Conservation (phyloP, 2,888 invertebrate species). For the Teleiodes luculella region DNA sequence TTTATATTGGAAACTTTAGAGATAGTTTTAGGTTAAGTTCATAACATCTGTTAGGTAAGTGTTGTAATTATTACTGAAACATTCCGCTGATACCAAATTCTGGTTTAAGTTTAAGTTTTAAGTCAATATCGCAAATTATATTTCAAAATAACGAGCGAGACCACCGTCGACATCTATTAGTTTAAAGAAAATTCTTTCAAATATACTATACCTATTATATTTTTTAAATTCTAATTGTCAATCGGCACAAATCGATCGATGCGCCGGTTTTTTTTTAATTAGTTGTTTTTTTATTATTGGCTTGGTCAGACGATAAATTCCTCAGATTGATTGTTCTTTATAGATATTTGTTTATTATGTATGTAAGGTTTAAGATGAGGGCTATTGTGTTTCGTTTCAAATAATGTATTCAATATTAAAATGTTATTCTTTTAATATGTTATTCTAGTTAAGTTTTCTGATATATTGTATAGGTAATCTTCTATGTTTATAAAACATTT, state of each 20-base stretch:
- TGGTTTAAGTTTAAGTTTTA: slow-evolving; percentile 24
- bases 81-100: slow-evolving; percentile 47
- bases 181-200: not conserved
- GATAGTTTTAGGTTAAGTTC: slow-evolving; percentile 6
- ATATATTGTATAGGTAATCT: too few relatives aligned
- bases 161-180: slow-evolving; percentile 37
- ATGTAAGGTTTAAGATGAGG: too few relatives aligned
- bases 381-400: too few relatives aligned
- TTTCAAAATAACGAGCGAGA: slow-evolving; percentile 37
- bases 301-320: too few relatives aligned
- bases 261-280: too few relatives aligned
- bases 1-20: not conserved
- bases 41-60: slow-evolving; percentile 14
- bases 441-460: too few relatives aligned
- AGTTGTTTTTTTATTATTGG: too few relatives aligned
- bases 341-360: too few relatives aligned
- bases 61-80: slow-evolving; percentile 41
- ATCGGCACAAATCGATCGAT: not conserved
- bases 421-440: too few relatives aligned
- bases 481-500: too few relatives aligned
- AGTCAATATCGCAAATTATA: slow-evolving; percentile 2
- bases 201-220: not conserved
- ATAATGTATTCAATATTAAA: too few relatives aligned
- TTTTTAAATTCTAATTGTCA: not conserved
- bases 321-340: too few relatives aligned